Conservation (phyloP, 2,113 vertebrate genomes). For the Falcunculus frontatus region DNA sequence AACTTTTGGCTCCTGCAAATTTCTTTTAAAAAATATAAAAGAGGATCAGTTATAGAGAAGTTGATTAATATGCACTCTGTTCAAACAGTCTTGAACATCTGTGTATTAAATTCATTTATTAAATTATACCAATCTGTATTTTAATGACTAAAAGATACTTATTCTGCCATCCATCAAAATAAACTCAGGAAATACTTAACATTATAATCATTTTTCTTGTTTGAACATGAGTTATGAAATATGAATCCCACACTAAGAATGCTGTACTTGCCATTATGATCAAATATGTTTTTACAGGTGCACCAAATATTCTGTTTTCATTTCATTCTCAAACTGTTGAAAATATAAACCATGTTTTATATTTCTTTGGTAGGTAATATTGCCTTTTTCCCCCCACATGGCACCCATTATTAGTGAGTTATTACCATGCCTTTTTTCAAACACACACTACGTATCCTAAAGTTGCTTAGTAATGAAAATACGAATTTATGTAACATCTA, state of each 20-base stretch:
- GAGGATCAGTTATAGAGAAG: conserved; percentile 78
- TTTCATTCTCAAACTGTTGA: conserved; percentile 81
- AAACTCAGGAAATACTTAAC: conserved; percentile 90
- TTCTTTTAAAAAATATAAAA: conserved; percentile 77
- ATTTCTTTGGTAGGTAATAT: conserved; percentile 71
- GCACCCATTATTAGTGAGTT: conserved; percentile 79
- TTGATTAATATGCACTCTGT: conserved; percentile 82
- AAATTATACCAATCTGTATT: conserved; percentile 88
- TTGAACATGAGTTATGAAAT: conserved; percentile 82
- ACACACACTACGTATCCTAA: conserved; percentile 57
- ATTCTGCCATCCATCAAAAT: conserved; percentile 87
- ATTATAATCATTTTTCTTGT: conserved; percentile 87
- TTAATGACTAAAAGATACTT: conserved; percentile 87
- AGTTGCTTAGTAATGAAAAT: conserved; percentile 80
- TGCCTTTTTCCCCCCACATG: conserved; percentile 74
- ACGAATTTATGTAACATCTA: conserved; percentile 67
- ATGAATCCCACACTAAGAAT: conserved; percentile 81
- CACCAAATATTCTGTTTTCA: conserved; percentile 83
- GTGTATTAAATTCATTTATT: conserved; percentile 86
- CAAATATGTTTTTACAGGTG: conserved; percentile 91
- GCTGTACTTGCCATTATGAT: conserved; percentile 82
- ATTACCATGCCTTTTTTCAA: conserved; percentile 66
- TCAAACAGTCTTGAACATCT: conserved; percentile 84
- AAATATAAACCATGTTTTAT: conserved; percentile 82
- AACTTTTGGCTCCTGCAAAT: conserved; percentile 80